Percentiles rank a stretch among this genome's conserved stretches.
phyloP scores from a whole-genome alignment of 2,888 invertebrate genomes.

The Microplitis deprimator region DNA sequence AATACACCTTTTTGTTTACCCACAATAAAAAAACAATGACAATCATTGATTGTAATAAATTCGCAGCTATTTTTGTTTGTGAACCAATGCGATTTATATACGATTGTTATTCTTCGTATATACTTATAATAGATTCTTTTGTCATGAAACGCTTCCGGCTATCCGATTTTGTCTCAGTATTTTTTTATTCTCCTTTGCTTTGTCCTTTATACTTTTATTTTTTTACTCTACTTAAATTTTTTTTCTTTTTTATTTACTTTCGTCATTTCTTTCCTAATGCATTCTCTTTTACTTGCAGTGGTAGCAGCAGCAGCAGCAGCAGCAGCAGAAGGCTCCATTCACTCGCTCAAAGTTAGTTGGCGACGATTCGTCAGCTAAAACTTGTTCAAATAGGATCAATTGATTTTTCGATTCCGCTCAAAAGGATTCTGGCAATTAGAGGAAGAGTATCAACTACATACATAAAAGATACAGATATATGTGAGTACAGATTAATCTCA shows the following conservation, averaged over 20 bases:
- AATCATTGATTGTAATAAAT: neutral
- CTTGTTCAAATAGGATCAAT: conserved; percentile 25
- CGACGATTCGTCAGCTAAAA: conserved; percentile 27
- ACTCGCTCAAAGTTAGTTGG: neutral
- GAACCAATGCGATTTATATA: neutral
- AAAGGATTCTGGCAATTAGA: conserved; percentile 28
- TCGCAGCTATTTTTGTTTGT: neutral
- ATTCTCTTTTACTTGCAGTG: too few species aligned
- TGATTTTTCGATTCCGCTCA: conserved; percentile 9
- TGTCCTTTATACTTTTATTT: neutral
- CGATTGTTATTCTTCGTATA: conserved; percentile 10
- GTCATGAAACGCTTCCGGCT: conserved; percentile 29
- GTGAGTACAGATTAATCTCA: neutral
- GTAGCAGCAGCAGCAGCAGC: too few species aligned
- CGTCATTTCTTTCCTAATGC: too few species aligned
- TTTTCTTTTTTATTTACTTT: conserved; percentile 14
- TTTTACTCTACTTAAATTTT: conserved; percentile 17
- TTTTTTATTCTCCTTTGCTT: conserved; percentile 21
- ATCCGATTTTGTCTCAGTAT: conserved; percentile 17
- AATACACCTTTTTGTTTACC: neutral
- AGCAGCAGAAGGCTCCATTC: neutral
- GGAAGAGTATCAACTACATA: conserved; percentile 5
- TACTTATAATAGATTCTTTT: conserved; percentile 37
- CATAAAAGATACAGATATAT: neutral
- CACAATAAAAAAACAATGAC: neutral